Percentiles rank a stretch among this genome's conserved stretches.
Conservation (phyloP, 1,140 invertebrate species). For the Aphelenchoides fujianensis region DNA sequence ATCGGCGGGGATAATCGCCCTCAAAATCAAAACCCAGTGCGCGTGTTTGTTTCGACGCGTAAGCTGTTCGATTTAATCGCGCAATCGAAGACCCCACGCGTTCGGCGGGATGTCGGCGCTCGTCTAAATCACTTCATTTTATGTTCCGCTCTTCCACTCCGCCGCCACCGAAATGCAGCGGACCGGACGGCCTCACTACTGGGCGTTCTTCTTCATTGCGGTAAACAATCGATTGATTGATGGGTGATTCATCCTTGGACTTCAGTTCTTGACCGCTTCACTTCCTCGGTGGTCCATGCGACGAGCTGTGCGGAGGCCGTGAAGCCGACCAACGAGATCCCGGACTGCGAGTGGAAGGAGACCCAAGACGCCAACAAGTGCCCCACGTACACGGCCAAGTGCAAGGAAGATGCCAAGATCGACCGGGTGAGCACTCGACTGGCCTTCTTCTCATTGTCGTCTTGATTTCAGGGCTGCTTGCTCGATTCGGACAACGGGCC, state of each 20-base stretch:
- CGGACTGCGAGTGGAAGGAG: slow-evolving; percentile 25
- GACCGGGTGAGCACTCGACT: slow-evolving; percentile 29
- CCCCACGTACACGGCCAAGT: slow-evolving; percentile 19
- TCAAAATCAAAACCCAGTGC: no score
- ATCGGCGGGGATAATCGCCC: neutral
- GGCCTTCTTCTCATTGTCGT: slow-evolving; percentile 1
- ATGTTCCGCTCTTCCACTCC: neutral
- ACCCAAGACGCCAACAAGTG: slow-evolving; percentile 20
- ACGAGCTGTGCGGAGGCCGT: slow-evolving; percentile 2
- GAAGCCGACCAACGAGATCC: slow-evolving; percentile 22
- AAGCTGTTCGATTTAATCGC: neutral
- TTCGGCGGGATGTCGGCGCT: no score
- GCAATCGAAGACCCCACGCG: neutral
- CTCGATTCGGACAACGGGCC: slow-evolving; percentile 19
- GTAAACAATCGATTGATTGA: neutral
- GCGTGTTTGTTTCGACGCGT: neutral
- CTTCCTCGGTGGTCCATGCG: neutral
- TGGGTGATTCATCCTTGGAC: neutral
- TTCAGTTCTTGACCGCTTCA: neutral
- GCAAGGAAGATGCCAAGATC: slow-evolving; percentile 22
- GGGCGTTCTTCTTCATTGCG: neutral
- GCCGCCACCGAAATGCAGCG: no score
- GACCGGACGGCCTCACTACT: neutral
- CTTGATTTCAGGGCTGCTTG: slow-evolving; percentile 29
- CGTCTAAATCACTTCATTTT: neutral